Conservation (phyloP, 2,797 vertebrate genomes). For the Platalea minor region DNA sequence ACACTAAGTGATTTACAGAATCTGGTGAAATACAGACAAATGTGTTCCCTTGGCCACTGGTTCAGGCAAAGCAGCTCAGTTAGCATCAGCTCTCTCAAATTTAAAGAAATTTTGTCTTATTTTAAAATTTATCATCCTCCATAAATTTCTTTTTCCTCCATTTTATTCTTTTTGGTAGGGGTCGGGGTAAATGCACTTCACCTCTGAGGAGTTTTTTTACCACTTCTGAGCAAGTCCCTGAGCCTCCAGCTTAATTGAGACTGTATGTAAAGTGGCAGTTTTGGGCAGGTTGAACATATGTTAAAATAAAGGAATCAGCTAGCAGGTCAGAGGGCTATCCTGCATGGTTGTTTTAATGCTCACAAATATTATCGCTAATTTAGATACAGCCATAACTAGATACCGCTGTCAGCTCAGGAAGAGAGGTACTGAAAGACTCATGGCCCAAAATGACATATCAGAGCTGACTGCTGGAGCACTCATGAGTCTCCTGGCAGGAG, state of each 20-base stretch:
- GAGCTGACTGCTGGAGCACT: background rate
- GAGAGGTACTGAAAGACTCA: background rate
- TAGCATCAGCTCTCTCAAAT: background rate
- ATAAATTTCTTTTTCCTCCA: background rate
- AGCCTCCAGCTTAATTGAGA: background rate
- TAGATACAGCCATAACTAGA: background rate
- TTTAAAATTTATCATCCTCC: background rate
- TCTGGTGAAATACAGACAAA: background rate
- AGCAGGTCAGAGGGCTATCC: background rate
- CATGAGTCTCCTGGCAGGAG: background rate
- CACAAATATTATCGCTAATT: background rate
- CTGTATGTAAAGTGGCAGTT: background rate
- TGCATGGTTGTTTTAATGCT: background rate
- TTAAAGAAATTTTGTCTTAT: background rate
- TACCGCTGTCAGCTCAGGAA: background rate
- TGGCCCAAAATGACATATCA: background rate
- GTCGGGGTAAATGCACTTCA: background rate
- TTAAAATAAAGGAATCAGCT: background rate
- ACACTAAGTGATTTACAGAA: background rate
- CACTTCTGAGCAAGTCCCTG: background rate
- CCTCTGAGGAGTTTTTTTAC: background rate
- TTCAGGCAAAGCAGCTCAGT: background rate
- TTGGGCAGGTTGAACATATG: background rate
- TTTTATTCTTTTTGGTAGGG: background rate
- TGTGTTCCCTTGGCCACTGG: background rate